phyloP scores from a whole-genome alignment of 2,113 vertebrate species.

The Psittacus erithacus region DNA sequence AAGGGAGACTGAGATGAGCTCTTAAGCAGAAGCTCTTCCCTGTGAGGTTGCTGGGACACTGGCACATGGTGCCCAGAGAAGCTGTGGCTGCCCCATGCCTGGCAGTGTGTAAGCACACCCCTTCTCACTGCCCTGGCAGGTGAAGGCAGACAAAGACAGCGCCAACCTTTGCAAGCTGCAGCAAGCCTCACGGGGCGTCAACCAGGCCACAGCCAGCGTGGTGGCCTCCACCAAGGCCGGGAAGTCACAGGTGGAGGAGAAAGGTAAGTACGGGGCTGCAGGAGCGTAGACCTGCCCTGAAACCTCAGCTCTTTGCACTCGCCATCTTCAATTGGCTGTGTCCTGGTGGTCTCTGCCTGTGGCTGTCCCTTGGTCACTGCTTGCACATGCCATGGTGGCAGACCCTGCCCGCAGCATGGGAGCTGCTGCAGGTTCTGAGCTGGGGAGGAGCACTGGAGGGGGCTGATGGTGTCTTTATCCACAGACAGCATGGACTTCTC shows the following conservation, averaged over 20 bases:
- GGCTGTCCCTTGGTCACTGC: background rate
- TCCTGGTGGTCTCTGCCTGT: background rate
- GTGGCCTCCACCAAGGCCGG: slow-evolving; percentile 94
- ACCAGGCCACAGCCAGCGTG: slow-evolving; percentile 88
- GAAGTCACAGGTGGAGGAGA: slow-evolving; percentile 93
- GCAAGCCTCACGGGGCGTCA: slow-evolving; percentile 89
- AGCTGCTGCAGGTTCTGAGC: accelerated
- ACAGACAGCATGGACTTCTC: slow-evolving; percentile 97
- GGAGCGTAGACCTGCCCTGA: background rate
- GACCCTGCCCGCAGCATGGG: background rate
- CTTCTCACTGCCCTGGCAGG: slow-evolving; percentile 68
- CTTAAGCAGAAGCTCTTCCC: background rate
- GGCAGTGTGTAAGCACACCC: accelerated
- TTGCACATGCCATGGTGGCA: background rate
- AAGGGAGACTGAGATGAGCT: background rate
- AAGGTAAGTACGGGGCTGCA: slow-evolving; percentile 70
- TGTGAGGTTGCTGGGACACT: background rate
- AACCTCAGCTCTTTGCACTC: background rate
- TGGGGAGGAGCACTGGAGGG: background rate
- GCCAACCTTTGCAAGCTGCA: slow-evolving; percentile 86
- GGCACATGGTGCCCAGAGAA: background rate
- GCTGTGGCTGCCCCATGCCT: background rate
- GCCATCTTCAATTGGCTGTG: accelerated
- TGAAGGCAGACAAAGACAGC: slow-evolving; percentile 95
- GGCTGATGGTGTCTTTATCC: background rate